Conservation (phyloP, 2,113 vertebrate genomes). For the Boleophthalmus pectinirostris region DNA sequence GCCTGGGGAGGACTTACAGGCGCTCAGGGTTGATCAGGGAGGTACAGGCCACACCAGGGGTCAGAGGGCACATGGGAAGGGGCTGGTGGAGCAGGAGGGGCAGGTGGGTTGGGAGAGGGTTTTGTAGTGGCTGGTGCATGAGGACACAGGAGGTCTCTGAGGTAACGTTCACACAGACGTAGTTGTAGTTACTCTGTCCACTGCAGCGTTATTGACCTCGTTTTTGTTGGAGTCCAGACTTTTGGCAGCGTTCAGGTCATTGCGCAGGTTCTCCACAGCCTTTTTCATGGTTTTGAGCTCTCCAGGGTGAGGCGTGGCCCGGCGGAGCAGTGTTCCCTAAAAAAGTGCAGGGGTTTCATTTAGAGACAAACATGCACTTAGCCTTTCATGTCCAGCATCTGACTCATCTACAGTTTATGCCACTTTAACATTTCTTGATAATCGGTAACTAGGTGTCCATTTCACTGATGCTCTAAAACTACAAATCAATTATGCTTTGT, state of each 20-base stretch:
- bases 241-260: conserved; percentile 95
- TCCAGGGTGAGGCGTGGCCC: conserved; percentile 95
- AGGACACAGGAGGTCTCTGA: conserved; percentile 82
- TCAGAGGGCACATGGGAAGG: conserved; percentile 24
- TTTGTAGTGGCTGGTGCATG: conserved; percentile 50
- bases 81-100: neutral
- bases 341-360: conserved; percentile 10
- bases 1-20: conserved; percentile 60
- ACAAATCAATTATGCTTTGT: neutral
- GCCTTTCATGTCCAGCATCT: neutral
- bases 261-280: conserved; percentile 92
- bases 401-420: neutral
- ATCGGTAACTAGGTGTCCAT: too few relatives aligned
- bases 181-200: conserved; percentile 95
- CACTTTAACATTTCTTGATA: neutral
- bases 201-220: conserved; percentile 93
- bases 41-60: conserved; percentile 54
- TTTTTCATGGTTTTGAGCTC: conserved; percentile 97
- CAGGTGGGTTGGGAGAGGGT: neutral
- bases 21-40: conserved; percentile 76
- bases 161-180: conserved; percentile 92
- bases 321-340: conserved; percentile 87
- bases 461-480: too few relatives aligned
- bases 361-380: neutral
- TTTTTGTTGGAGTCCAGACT: conserved; percentile 99